phyloP scores from a whole-genome alignment of 2,797 vertebrate genomes.

The Gymnothorax javanicus region DNA sequence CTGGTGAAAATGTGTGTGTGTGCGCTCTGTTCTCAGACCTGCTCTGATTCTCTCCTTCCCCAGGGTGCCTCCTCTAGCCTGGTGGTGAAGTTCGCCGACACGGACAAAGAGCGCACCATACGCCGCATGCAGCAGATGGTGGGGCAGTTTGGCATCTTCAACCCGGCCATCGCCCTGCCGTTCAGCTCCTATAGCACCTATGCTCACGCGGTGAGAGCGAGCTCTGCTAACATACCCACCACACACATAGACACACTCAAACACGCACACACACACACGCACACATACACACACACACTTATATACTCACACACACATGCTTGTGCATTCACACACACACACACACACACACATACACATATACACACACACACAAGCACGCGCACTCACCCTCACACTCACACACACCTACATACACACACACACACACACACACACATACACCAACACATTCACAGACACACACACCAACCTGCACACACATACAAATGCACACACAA shows the following conservation, averaged over 20 bases:
- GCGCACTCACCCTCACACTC: conserved; percentile 35
- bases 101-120: conserved; percentile 97
- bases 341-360: conserved; percentile 43
- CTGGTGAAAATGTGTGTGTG: not conserved
- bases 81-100: conserved; percentile 99
- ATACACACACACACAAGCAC: conserved; percentile 53
- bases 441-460: too few species aligned
- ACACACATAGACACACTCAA: not conserved
- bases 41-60: conserved; percentile 52
- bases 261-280: conserved; percentile 12
- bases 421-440: conserved; percentile 1
- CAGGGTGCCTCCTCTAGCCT: conserved; percentile 98
- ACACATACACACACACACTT: conserved; percentile 13
- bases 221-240: not conserved
- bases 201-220: conserved; percentile 91
- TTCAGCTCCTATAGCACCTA: conserved; percentile 98
- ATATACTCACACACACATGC: conserved; percentile 20
- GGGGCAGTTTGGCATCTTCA: conserved; percentile 97
- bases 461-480: not conserved
- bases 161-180: conserved; percentile 92
- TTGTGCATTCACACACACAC: conserved; percentile 35
- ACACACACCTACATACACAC: conserved; percentile 30
- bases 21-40: conserved; percentile 45
- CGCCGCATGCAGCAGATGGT: conserved; percentile 99
- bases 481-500: not conserved